Percentiles rank a stretch among this genome's conserved stretches.
These are phyloP conservation scores for Rhinatrema bivittatum DNA, from an alignment of 2,797 vertebrate genomes.

Conservation along the genomic window DNA sequence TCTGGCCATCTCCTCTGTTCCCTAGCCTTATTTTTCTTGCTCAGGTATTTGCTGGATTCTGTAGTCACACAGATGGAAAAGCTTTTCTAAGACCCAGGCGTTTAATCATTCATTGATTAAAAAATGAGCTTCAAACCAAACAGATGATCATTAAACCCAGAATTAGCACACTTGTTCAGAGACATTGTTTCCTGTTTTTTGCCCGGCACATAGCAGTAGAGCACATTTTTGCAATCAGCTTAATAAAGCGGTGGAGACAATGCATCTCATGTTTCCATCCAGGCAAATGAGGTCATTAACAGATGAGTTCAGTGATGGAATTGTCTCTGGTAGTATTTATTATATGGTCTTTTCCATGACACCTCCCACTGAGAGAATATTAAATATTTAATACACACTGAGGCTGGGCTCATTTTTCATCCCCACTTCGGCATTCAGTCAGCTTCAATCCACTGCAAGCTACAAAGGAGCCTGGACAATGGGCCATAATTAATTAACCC, in stretches of 20 bases:
- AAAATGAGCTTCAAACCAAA: too few relatives aligned
- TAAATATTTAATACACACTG: slow-evolving; percentile 67
- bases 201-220: slow-evolving; percentile 10
- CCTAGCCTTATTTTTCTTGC: too few relatives aligned
- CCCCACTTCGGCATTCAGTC: slow-evolving; percentile 52
- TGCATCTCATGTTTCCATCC: slow-evolving; percentile 57
- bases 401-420: slow-evolving; percentile 64
- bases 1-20: too few relatives aligned
- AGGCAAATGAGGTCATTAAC: slow-evolving; percentile 67
- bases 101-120: too few relatives aligned
- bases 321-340: slow-evolving; percentile 64
- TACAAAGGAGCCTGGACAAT: slow-evolving; percentile 41
- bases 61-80: too few relatives aligned
- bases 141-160: too few relatives aligned
- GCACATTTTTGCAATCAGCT: slow-evolving; percentile 17
- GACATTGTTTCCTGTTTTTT: slow-evolving; percentile 6
- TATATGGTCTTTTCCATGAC: slow-evolving; percentile 67
- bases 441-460: slow-evolving; percentile 46
- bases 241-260: slow-evolving; percentile 24
- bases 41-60: too few relatives aligned
- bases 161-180: slow-evolving; percentile 3
- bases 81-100: too few relatives aligned
- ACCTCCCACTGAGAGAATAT: slow-evolving; percentile 69
- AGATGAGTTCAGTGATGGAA: slow-evolving; percentile 58
- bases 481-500: slow-evolving; percentile 44